Percentiles rank a stretch among this genome's conserved stretches.
Conservation (phyloP, 2,797 vertebrate genomes). For the Cossypha dichroa region DNA sequence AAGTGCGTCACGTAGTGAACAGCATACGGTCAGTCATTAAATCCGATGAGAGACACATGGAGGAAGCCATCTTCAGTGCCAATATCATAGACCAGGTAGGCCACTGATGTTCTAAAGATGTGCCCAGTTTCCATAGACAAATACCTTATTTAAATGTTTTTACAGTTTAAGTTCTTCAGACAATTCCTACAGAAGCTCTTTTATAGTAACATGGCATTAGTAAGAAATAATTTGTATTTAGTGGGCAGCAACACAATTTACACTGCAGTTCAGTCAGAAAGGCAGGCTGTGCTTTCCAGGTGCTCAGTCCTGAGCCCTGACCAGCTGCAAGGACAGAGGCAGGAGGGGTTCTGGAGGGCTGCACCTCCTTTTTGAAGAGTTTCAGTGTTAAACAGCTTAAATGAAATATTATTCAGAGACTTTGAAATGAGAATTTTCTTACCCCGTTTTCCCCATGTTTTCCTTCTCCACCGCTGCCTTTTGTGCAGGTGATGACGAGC, state of each 20-base stretch:
- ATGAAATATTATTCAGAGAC: neutral
- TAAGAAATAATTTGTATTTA: neutral
- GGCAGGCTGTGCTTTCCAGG: neutral
- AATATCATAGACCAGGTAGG: constrained; percentile 91
- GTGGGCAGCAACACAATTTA: neutral
- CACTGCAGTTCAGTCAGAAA: too few relatives aligned
- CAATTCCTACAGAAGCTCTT: neutral
- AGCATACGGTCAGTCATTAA: constrained; percentile 89
- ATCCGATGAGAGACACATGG: constrained; percentile 90
- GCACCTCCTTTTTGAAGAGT: neutral
- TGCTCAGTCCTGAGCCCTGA: neutral
- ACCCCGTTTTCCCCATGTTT: neutral
- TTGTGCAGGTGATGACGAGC: constrained; percentile 82
- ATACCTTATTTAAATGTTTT: neutral
- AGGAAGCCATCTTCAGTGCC: constrained; percentile 92
- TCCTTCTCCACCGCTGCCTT: neutral
- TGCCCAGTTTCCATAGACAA: neutral
- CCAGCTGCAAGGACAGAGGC: neutral
- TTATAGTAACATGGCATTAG: neutral
- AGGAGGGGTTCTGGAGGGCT: neutral
- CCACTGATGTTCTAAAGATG: neutral
- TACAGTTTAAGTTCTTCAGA: neutral
- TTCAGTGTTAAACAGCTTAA: neutral
- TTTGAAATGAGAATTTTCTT: neutral
- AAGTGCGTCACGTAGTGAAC: constrained; percentile 92